Percentiles rank a stretch among this genome's conserved stretches.
Evolutionary conservation across 2,113 vertebrate species (phyloP).

Genomic region (Nothobranchius furzeri): DNA sequence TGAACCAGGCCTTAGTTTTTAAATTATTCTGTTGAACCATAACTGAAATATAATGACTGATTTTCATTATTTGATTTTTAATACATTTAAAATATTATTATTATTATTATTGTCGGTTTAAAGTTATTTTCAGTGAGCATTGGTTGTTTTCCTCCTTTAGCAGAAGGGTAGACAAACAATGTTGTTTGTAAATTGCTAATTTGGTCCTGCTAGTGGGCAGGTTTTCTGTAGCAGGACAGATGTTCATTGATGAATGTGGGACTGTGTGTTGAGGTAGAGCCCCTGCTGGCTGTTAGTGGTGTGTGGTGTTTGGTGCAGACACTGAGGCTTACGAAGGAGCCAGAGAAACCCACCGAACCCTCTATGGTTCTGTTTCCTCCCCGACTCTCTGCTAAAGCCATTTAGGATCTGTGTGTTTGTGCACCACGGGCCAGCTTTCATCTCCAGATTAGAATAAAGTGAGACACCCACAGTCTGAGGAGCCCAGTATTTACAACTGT

Average conservation of each 20-base stretch:
- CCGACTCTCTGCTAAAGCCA: slow-evolving; percentile 45
- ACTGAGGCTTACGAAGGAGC: slow-evolving; percentile 32
- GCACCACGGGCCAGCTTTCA: slow-evolving; percentile 51
- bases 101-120: too few relatives aligned
- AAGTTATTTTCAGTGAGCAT: too few relatives aligned
- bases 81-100: too few relatives aligned
- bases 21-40: too few relatives aligned
- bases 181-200: neutral
- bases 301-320: slow-evolving; percentile 56
- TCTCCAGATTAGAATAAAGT: slow-evolving; percentile 67
- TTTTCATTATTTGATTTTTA: too few relatives aligned
- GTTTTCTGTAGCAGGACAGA: slow-evolving; percentile 9
- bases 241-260: slow-evolving; percentile 11
- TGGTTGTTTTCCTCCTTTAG: too few relatives aligned
- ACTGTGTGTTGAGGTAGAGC: slow-evolving; percentile 24
- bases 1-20: too few relatives aligned
- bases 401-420: slow-evolving; percentile 20
- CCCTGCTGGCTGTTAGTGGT: slow-evolving; percentile 46
- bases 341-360: slow-evolving; percentile 46
- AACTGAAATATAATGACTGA: too few relatives aligned
- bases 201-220: neutral
- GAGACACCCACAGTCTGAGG: slow-evolving; percentile 57
- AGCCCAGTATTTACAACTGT: slow-evolving; percentile 68
- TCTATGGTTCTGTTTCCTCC: slow-evolving; percentile 35
- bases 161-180: too few relatives aligned